Percentiles rank a stretch among this genome's conserved stretches.
Evolutionary conservation across 2,113 vertebrate species (phyloP).

Genomic region (Oplegnathus fasciatus): DNA sequence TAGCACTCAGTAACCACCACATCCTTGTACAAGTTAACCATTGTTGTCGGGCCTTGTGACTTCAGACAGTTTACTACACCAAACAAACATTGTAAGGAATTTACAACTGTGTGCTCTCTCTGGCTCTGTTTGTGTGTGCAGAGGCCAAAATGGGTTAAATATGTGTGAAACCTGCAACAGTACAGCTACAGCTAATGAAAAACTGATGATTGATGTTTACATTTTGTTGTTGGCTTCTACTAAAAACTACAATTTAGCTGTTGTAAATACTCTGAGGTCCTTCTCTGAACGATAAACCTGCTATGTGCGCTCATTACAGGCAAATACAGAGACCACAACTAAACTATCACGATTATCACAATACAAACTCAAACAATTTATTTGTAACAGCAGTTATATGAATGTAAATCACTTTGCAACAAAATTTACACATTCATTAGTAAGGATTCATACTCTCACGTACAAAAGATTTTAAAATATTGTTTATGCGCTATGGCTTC

Average conservation of each 20-base stretch:
- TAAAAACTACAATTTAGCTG: background rate
- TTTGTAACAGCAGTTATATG: slow-evolving; percentile 38
- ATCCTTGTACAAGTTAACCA: slow-evolving; percentile 60
- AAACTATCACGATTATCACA: slow-evolving; percentile 17
- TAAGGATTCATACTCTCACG: slow-evolving; percentile 10
- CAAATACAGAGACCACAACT: slow-evolving; percentile 6
- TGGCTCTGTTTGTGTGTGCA: background rate
- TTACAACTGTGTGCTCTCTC: slow-evolving; percentile 37
- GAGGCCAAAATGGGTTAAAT: background rate
- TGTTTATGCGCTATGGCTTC: slow-evolving; percentile 6
- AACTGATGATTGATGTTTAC: background rate
- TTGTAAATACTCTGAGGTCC: background rate
- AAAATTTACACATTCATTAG: slow-evolving; percentile 50
- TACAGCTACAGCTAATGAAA: background rate
- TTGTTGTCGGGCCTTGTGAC: slow-evolving; percentile 48
- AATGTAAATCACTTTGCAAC: slow-evolving; percentile 49
- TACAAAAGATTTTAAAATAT: slow-evolving; percentile 36
- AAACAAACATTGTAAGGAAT: slow-evolving; percentile 38
- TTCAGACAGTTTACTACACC: slow-evolving; percentile 42
- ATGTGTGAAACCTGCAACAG: background rate
- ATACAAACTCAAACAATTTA: slow-evolving; percentile 27
- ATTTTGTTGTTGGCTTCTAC: background rate
- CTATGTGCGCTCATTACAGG: background rate
- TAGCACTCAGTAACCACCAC: slow-evolving; percentile 56
- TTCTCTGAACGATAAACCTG: background rate